Conservation (phyloP, 2,888 invertebrate genomes). For the Microchrysa polita region DNA sequence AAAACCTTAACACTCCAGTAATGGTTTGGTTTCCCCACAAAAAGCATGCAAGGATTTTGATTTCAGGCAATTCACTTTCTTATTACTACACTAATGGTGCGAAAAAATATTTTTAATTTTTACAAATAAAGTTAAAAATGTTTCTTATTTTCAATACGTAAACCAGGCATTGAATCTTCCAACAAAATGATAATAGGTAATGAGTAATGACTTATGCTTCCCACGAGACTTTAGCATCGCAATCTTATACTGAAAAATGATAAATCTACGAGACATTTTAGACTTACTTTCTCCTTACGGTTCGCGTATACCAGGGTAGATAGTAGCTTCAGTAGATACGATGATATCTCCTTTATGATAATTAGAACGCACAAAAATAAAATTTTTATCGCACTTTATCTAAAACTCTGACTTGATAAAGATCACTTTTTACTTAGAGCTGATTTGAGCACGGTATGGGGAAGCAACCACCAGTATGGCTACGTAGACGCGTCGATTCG, state of each 20-base stretch:
- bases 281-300: constrained; percentile 38
- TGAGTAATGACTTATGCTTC: no score
- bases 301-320: no score
- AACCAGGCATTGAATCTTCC: no score
- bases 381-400: constrained; percentile 45
- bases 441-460: constrained; percentile 41
- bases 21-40: no score
- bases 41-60: no score
- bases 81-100: no score
- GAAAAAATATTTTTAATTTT: no score
- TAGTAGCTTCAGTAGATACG: constrained; percentile 2
- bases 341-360: constrained; percentile 44
- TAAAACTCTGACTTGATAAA: constrained; percentile 50
- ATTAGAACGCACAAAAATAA: constrained; percentile 43
- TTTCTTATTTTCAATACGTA: no score
- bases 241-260: constrained; percentile 10
- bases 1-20: no score
- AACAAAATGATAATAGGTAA: no score
- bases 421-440: constrained; percentile 51
- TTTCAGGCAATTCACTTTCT: no score
- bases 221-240: not conserved
- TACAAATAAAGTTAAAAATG: no score
- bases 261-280: constrained; percentile 12
- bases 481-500: constrained; percentile 18
- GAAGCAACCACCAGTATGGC: constrained; percentile 26